Conservation (phyloP, 2,113 vertebrate genomes). For the Lichenostomus cassidix region DNA sequence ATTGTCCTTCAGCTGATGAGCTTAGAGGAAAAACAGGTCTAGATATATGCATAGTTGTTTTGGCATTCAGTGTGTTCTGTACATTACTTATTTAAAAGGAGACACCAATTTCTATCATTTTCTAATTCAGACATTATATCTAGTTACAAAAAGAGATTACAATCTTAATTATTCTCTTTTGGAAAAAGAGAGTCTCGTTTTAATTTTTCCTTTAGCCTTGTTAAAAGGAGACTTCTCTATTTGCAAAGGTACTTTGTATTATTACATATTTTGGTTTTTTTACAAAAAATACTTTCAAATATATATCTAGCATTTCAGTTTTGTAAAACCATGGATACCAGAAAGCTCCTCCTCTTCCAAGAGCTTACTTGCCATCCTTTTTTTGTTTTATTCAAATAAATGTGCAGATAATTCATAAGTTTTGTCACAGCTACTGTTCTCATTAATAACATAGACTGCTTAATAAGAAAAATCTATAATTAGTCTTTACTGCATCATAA, state of each 20-base stretch:
- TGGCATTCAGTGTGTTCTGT: fast-evolving
- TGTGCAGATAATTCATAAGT: neutral
- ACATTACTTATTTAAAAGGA: neutral
- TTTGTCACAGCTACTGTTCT: neutral
- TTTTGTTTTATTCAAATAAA: neutral
- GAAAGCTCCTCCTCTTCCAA: neutral
- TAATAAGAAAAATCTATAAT: conserved; percentile 45
- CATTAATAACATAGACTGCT: conserved; percentile 5
- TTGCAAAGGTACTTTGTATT: neutral
- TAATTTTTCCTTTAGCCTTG: neutral
- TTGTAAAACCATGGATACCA: neutral
- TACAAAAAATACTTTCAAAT: neutral
- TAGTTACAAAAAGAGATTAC: neutral
- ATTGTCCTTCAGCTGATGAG: neutral
- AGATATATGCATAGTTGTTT: neutral
- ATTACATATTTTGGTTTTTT: neutral
- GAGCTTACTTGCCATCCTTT: neutral
- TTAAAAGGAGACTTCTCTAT: neutral
- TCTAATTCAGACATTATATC: neutral
- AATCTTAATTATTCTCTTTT: neutral
- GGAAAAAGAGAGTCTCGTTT: neutral
- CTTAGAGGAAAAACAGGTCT: neutral
- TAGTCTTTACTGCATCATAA: conserved; percentile 4
- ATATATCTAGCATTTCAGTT: neutral
- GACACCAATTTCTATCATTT: neutral